Percentiles rank a stretch among this genome's conserved stretches.
phyloP scores from a whole-genome alignment of 2,797 vertebrate species.

The Odontamblyopus rebecca region DNA sequence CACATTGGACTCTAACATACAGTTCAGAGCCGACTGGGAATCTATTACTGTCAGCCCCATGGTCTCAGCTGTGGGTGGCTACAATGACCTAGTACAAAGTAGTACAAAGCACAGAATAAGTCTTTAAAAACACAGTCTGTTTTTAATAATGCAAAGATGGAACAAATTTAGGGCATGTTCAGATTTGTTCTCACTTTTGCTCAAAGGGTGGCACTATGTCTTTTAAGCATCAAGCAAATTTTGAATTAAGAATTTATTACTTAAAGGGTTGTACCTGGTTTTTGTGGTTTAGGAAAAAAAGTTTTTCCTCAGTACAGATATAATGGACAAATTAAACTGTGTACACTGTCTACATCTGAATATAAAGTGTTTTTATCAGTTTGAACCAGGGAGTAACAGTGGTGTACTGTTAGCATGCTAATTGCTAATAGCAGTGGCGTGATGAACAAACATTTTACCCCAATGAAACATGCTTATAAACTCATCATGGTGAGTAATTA shows the following conservation, averaged over 20 bases:
- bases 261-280: not conserved
- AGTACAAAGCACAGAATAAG: not conserved
- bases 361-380: no score
- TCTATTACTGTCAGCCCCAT: conserved; percentile 20
- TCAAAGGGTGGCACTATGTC: not conserved
- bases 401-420: no score
- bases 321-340: no score
- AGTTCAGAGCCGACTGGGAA: conserved; percentile 42
- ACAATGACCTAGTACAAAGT: not conserved
- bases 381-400: no score
- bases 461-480: not conserved
- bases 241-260: not conserved
- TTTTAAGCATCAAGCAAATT: not conserved
- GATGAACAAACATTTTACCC: no score
- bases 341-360: no score
- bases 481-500: not conserved
- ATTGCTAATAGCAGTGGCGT: no score
- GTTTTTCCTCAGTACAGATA: no score
- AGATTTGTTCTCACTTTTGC: not conserved
- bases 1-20: conserved; percentile 49
- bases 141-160: not conserved
- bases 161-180: not conserved
- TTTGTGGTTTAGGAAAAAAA: no score
- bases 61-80: not conserved
- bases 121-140: not conserved